Evolutionary conservation across 2,113 vertebrate genomes (phyloP).

Genomic region (Antennarius striatus): DNA sequence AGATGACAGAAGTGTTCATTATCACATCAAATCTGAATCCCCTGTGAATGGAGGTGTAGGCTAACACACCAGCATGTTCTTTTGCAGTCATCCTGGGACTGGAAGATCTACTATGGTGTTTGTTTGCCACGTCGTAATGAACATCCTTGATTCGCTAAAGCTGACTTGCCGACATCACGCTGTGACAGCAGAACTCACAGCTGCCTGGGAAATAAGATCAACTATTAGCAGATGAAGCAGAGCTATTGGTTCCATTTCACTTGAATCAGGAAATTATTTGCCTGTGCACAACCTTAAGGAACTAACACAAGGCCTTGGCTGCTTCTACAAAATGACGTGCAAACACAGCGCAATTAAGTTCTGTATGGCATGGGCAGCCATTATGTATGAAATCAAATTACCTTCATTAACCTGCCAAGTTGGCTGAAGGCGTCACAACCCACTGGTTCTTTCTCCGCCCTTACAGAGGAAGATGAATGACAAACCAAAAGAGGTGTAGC

Average conservation of each 20-base stretch:
- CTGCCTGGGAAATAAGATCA: conserved; percentile 67
- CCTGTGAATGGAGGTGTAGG: conserved; percentile 29
- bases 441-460: conserved; percentile 83
- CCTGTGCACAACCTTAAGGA: conserved; percentile 66
- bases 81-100: conserved; percentile 63
- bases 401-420: conserved; percentile 98
- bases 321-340: conserved; percentile 82
- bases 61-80: conserved; percentile 40
- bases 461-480: conserved; percentile 81
- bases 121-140: conserved; percentile 75
- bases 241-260: conserved; percentile 50
- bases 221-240: conserved; percentile 68
- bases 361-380: conserved; percentile 84
- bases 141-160: conserved; percentile 65
- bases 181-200: conserved; percentile 54
- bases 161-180: conserved; percentile 39
- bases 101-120: conserved; percentile 49
- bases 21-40: conserved; percentile 7
- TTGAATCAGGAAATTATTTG: conserved; percentile 71
- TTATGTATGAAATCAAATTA: conserved; percentile 95
- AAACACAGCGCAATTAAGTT: conserved; percentile 85
- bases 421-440: conserved; percentile 95
- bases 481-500: conserved; percentile 92
- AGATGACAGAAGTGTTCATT: background rate
- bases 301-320: conserved; percentile 60